Evolutionary conservation across 2,113 vertebrate species (phyloP).

Genomic region (Todiramphus chloris): DNA sequence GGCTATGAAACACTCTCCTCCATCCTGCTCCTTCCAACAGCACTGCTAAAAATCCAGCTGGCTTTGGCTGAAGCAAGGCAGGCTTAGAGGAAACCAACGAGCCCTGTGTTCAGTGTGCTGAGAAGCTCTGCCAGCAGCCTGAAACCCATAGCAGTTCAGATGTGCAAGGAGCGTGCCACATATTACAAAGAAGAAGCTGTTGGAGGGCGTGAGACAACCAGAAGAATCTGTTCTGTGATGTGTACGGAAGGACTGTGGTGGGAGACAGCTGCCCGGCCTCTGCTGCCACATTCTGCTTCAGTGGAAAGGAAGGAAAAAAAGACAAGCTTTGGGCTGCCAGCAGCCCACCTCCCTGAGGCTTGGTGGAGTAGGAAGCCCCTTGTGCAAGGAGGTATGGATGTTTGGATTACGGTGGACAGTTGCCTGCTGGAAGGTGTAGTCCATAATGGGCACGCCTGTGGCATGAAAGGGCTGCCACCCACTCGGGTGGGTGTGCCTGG

Average conservation of each 20-base stretch:
- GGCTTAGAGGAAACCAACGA: neutral
- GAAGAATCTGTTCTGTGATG: neutral
- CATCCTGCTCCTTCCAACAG: neutral
- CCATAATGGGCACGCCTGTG: neutral
- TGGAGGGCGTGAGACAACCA: neutral
- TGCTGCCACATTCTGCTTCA: neutral
- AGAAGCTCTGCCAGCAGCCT: neutral
- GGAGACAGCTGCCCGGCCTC: neutral
- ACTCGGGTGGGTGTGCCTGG: neutral
- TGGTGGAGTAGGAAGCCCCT: neutral
- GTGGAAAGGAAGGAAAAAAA: neutral
- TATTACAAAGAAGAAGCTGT: neutral
- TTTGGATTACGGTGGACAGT: accelerated
- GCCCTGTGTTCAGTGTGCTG: neutral
- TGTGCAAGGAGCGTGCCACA: neutral
- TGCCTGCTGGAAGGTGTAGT: neutral
- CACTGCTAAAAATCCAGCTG: neutral
- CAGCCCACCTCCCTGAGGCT: neutral
- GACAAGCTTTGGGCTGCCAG: neutral
- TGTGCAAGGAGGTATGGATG: neutral
- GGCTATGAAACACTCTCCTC: neutral
- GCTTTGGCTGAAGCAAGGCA: neutral
- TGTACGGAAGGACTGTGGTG: neutral
- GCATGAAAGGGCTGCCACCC: neutral
- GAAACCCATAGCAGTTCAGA: neutral